Conservation (phyloP, 2,113 vertebrate species). For the Chunga burmeisteri region DNA sequence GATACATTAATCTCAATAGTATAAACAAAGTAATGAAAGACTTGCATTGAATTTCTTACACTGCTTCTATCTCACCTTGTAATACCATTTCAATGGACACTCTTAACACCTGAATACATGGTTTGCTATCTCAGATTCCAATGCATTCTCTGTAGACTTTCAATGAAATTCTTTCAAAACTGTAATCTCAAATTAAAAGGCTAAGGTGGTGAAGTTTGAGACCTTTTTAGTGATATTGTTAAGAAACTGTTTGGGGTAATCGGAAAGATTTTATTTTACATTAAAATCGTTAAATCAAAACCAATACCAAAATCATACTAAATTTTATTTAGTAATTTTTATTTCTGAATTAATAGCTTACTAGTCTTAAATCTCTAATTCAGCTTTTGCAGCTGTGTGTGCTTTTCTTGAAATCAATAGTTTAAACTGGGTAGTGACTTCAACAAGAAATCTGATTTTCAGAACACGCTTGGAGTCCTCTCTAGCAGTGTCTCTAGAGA, state of each 20-base stretch:
- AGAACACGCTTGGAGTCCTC: fast-evolving
- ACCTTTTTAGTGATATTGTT: neutral
- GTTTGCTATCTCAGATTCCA: neutral
- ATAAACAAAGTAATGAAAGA: neutral
- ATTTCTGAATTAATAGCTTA: neutral
- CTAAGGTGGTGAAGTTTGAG: neutral
- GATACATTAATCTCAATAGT: neutral
- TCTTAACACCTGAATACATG: neutral
- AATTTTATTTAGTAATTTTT: neutral
- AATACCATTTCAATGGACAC: neutral
- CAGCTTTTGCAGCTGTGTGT: neutral
- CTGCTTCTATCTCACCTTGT: neutral
- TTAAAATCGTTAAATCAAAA: neutral
- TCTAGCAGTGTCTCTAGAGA: neutral
- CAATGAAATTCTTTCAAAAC: neutral
- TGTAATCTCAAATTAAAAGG: neutral
- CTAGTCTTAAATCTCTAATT: neutral
- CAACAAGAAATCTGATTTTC: neutral
- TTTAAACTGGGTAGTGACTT: neutral
- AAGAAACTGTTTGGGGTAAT: neutral
- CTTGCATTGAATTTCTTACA: neutral
- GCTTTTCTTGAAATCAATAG: neutral
- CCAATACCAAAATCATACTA: neutral
- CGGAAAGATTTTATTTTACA: neutral
- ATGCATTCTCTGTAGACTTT: neutral